Conservation (phyloP, 2,113 vertebrate species). For the Aphelocoma coerulescens region DNA sequence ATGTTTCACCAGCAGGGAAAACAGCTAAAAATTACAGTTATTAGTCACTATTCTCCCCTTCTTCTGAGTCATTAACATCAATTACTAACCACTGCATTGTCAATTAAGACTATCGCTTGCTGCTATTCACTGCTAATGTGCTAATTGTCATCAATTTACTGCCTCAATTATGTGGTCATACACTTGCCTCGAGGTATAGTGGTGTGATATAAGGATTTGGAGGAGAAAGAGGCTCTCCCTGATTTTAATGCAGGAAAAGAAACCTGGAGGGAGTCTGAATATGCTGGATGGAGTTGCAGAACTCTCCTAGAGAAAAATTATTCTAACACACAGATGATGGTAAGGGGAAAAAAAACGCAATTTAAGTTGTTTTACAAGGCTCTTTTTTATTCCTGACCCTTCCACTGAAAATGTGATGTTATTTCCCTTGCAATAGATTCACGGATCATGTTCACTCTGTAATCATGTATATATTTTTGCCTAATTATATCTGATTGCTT, state of each 20-base stretch:
- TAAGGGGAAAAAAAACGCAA: not conserved
- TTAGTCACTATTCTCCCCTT: constrained; percentile 16
- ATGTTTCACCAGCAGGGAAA: not conserved
- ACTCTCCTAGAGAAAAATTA: not conserved
- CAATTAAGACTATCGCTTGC: constrained; percentile 43
- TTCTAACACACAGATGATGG: not conserved
- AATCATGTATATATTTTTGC: not conserved
- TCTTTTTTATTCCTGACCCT: not conserved
- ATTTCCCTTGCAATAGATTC: not conserved
- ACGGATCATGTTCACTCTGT: not conserved
- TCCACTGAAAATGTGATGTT: not conserved
- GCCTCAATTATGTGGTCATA: constrained; percentile 54
- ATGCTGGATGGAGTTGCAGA: not conserved
- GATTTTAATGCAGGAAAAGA: not conserved
- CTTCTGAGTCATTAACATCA: constrained; percentile 44
- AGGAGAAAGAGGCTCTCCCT: not conserved
- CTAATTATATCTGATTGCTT: constrained; percentile 35
- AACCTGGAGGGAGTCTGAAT: not conserved
- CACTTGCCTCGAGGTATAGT: constrained; percentile 3
- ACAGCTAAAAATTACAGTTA: not conserved
- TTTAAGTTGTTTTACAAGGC: not conserved
- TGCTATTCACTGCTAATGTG: constrained; percentile 48
- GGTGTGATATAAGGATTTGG: not conserved
- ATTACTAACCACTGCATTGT: constrained; percentile 28
- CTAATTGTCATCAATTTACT: constrained; percentile 64